Conservation (phyloP, 2,797 vertebrate species). For the Etheostoma nigrum region DNA sequence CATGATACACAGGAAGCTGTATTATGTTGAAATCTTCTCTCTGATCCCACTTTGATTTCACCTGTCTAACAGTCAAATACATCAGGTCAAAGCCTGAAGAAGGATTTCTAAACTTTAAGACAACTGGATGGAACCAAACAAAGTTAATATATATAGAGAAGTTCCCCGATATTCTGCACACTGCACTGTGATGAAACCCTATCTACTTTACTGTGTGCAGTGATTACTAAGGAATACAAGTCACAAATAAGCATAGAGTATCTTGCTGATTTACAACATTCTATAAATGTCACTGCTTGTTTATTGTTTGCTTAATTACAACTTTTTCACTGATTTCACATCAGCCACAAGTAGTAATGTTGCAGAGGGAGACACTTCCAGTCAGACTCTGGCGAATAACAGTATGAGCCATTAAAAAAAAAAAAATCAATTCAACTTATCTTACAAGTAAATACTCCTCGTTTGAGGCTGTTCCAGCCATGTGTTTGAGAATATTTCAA, state of each 20-base stretch:
- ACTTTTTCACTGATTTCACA: slow-evolving; percentile 62
- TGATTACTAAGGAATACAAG: slow-evolving; percentile 67
- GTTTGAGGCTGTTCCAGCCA: slow-evolving; percentile 52
- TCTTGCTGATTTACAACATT: slow-evolving; percentile 64
- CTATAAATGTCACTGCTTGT: slow-evolving; percentile 58
- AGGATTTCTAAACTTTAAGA: slow-evolving; percentile 31
- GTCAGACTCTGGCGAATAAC: slow-evolving; percentile 78
- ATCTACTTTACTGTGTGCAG: slow-evolving; percentile 51
- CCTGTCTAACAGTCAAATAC: slow-evolving; percentile 65
- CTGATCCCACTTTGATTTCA: slow-evolving; percentile 39
- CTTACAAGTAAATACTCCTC: slow-evolving; percentile 69
- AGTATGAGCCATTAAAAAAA: slow-evolving; percentile 75
- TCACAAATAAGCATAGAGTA: slow-evolving; percentile 72
- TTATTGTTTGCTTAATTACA: slow-evolving; percentile 47
- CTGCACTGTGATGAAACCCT: slow-evolving; percentile 31
- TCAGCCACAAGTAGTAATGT: slow-evolving; percentile 61
- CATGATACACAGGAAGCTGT: slow-evolving; percentile 22
- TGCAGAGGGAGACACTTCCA: slow-evolving; percentile 64
- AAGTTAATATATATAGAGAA: slow-evolving; percentile 49
- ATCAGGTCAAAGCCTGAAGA: slow-evolving; percentile 38
- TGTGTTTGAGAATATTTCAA: slow-evolving; percentile 63
- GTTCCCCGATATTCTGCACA: slow-evolving; percentile 42
- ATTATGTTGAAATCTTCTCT: slow-evolving; percentile 43
- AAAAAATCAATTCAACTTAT: slow-evolving; percentile 65
- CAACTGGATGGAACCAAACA: slow-evolving; percentile 46